Evolutionary conservation across 2,113 vertebrate species (phyloP).

Genomic region (Macquaria ambigua): DNA sequence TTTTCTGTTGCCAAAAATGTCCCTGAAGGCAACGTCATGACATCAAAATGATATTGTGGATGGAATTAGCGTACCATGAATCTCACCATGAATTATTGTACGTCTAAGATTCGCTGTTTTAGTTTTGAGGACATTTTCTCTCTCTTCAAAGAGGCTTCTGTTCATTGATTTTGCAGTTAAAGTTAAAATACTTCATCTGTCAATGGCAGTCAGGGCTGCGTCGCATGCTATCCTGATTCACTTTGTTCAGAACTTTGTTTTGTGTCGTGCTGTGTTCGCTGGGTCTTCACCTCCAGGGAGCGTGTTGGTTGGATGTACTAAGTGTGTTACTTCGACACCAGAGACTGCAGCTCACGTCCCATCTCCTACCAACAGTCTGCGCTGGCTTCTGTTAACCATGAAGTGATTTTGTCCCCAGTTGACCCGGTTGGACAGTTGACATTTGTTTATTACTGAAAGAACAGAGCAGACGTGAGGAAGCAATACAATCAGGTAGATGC

Average conservation of each 20-base stretch:
- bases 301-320: not conserved
- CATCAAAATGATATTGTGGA: not conserved
- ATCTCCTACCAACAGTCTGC: too few relatives aligned
- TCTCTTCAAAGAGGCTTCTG: not conserved
- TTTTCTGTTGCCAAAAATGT: not conserved
- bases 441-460: not conserved
- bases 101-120: not conserved
- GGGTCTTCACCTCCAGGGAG: not conserved
- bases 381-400: not conserved
- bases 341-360: not conserved
- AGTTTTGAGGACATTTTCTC: not conserved
- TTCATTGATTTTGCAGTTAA: not conserved
- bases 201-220: not conserved
- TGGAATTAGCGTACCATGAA: not conserved
- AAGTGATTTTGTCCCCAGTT: not conserved
- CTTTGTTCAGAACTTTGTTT: not conserved
- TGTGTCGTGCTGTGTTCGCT: not conserved
- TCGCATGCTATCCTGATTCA: not conserved
- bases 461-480: not conserved
- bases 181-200: not conserved
- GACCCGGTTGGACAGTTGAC: not conserved
- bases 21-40: not conserved
- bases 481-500: not conserved
- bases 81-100: not conserved
- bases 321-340: not conserved